phyloP scores from a whole-genome alignment of 2,113 vertebrate species.

The Pseudonaja textilis region DNA sequence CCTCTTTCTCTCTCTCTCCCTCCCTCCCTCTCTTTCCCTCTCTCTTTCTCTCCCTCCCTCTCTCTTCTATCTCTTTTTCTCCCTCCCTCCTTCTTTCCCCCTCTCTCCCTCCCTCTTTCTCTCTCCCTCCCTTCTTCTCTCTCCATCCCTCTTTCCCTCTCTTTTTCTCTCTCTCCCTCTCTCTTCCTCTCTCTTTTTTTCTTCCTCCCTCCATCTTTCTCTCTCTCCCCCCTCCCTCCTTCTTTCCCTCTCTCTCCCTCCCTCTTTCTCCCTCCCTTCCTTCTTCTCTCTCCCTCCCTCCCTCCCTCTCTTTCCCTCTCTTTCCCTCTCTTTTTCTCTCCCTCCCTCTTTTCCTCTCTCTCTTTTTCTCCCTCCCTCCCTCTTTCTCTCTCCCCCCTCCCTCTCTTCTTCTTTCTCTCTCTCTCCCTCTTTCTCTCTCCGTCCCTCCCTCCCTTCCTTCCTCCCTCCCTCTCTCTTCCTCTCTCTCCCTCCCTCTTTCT shows the following conservation, averaged over 20 bases:
- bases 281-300: fast-evolving
- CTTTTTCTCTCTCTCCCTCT: fast-evolving
- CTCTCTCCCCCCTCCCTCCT: too few relatives aligned
- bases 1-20: too few relatives aligned
- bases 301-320: too few relatives aligned
- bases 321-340: too few relatives aligned
- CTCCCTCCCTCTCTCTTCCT: too few relatives aligned
- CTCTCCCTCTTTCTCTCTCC: too few relatives aligned
- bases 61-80: too few relatives aligned
- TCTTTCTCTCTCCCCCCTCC: too few relatives aligned
- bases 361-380: too few relatives aligned
- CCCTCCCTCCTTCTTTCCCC: not conserved
- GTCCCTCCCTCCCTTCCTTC: too few relatives aligned
- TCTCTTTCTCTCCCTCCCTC: fast-evolving
- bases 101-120: fast-evolving
- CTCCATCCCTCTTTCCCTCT: not conserved
- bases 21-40: fast-evolving
- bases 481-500: not conserved
- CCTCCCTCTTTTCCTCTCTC: fast-evolving
- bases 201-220: fast-evolving
- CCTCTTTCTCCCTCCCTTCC: fast-evolving
- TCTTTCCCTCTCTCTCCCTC: too few relatives aligned
- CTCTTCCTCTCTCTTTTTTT: fast-evolving
- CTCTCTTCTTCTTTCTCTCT: too few relatives aligned
- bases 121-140: fast-evolving